phyloP scores from a whole-genome alignment of 2,888 invertebrate genomes.

The Bembecia ichneumoniformis region DNA sequence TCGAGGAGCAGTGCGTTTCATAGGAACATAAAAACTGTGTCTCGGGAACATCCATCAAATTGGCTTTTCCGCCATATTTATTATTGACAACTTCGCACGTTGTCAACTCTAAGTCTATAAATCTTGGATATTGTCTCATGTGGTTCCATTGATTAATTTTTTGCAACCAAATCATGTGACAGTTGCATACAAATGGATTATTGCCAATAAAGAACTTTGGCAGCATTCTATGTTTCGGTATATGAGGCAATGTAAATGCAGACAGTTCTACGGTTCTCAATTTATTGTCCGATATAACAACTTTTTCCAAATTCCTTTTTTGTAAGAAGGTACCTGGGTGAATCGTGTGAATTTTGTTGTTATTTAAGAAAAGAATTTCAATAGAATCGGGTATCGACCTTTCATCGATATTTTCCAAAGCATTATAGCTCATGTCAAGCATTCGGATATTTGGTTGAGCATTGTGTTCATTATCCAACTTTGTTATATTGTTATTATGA shows the following conservation, averaged over 20 bases:
- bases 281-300: constrained; percentile 82
- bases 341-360: constrained; percentile 81
- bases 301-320: constrained; percentile 81
- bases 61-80: constrained; percentile 75
- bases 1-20: constrained; percentile 84
- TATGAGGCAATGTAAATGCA: constrained; percentile 78
- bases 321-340: constrained; percentile 80
- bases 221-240: constrained; percentile 76
- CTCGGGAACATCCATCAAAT: constrained; percentile 77
- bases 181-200: constrained; percentile 89
- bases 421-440: constrained; percentile 84
- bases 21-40: constrained; percentile 87
- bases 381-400: constrained; percentile 81
- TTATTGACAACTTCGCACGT: constrained; percentile 81
- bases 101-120: constrained; percentile 83
- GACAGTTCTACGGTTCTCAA: constrained; percentile 80
- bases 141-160: constrained; percentile 82
- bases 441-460: constrained; percentile 78
- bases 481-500: constrained; percentile 82
- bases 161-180: constrained; percentile 89
- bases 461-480: constrained; percentile 81
- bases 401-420: constrained; percentile 77
- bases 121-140: constrained; percentile 81
- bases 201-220: constrained; percentile 85
- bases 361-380: constrained; percentile 81